phyloP scores from a whole-genome alignment of 2,113 vertebrate species.

The Sceloporus undulatus region DNA sequence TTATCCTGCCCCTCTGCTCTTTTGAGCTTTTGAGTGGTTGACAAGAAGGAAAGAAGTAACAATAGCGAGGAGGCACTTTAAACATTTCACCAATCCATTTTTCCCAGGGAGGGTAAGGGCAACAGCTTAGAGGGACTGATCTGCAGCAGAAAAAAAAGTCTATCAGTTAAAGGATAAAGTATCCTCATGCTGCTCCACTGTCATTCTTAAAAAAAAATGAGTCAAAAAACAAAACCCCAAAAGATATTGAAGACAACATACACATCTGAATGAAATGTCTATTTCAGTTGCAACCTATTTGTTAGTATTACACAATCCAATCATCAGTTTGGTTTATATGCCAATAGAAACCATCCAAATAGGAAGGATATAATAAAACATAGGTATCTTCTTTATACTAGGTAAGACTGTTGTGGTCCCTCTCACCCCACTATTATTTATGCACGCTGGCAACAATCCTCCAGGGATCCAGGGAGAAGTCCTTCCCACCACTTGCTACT shows the following conservation, averaged over 20 bases:
- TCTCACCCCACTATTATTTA: too few relatives aligned
- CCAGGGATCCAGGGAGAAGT: neutral
- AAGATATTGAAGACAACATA: neutral
- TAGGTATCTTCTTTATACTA: neutral
- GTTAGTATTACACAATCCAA: neutral
- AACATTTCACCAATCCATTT: neutral
- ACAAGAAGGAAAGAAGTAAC: neutral
- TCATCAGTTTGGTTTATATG: neutral
- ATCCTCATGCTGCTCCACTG: neutral
- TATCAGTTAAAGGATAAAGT: neutral
- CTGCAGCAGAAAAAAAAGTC: neutral
- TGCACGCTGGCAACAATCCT: neutral
- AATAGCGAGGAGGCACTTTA: neutral
- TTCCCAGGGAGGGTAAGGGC: neutral
- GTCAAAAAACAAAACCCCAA: neutral
- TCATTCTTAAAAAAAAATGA: neutral
- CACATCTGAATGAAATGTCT: neutral
- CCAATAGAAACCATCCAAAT: neutral
- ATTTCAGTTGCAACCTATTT: neutral
- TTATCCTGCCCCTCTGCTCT: neutral
- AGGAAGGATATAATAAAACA: neutral
- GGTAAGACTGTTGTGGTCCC: neutral
- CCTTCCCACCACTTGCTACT: too few relatives aligned
- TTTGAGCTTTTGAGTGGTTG: neutral
- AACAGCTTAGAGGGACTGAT: neutral